Evolutionary conservation across 2,888 invertebrate species (phyloP), one percentile per base, ranked within the genome.

Genomic region (Drosophila subquinaria): DNA sequence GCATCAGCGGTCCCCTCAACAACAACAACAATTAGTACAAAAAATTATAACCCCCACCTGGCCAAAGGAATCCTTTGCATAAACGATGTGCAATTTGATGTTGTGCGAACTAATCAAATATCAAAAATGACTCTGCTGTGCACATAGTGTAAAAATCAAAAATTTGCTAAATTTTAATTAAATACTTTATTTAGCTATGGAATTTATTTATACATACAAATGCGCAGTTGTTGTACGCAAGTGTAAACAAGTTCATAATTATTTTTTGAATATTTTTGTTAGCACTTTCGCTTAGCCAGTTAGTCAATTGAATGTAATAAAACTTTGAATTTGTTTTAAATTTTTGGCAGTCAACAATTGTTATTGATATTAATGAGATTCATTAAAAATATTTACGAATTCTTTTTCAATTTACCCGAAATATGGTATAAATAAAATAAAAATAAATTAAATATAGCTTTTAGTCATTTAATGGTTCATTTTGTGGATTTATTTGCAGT

Each of bases 41-140:
- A 53, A 55, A 67, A 50, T 33, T 30, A 17, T 23, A 20, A 13
- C 23, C 45, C 23, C 45, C 23, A 8, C n/a, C 23, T 8, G 43
- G 48, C 17, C 36, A 9, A 38, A 64, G 47, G 50, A 45, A 45
- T 55, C 62, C 48, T 61, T 55, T 48, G 73, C 51, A 76, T 69
- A 76, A 73, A 76, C 57, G 73, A 60, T 69, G 66, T 69, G 61
- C 67, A 76, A 80, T 80, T 82, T 55, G 69, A 64, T 81, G 64
- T 66, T 70, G 60, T 81, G 73, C 64, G 77, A 84, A 76, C 85
- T 85, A 84, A 84, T 84, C 85, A 82, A 82, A 88, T 73, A 81
- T 82, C 63, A 74, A 76, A 82, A 68, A 68, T 47, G 56, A 4
- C 23, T 33, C 30, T 69, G 51, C 45, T 59, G 17, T 40, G 51